These are phyloP conservation scores for Hafferia zeledoni DNA, from an alignment of 2,797 vertebrate species.

Conservation along the genomic window DNA sequence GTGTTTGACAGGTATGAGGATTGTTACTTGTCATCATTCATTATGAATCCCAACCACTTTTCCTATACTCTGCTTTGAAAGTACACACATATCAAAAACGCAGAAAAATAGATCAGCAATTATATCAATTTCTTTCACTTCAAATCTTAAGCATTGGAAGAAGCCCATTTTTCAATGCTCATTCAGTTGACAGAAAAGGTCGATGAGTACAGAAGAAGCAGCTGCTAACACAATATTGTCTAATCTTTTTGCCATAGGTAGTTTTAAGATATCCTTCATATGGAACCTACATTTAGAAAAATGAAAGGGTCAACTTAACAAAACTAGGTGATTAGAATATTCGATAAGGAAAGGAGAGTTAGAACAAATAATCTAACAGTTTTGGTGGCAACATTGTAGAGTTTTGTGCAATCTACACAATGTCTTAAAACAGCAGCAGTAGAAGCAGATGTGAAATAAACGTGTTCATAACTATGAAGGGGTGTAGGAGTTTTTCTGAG, in stretches of 20 bases:
- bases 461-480: background rate
- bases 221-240: background rate
- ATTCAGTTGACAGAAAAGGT: slow-evolving; percentile 8
- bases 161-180: background rate
- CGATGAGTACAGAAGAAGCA: background rate
- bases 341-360: background rate
- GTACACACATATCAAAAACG: background rate
- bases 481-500: background rate
- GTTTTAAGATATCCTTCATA: background rate
- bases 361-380: background rate
- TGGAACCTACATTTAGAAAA: background rate
- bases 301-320: background rate
- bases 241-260: background rate
- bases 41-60: background rate
- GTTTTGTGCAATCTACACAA: background rate
- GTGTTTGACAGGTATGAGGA: background rate
- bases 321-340: background rate
- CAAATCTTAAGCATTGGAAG: background rate
- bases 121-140: background rate
- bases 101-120: background rate
- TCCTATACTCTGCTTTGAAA: background rate
- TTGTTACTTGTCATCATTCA: background rate
- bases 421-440: background rate
- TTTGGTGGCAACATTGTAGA: background rate
- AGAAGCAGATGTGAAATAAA: background rate